These are phyloP conservation scores for Ictalurus furcatus DNA, from an alignment of 2,113 vertebrate genomes.

Conservation along the genomic window DNA sequence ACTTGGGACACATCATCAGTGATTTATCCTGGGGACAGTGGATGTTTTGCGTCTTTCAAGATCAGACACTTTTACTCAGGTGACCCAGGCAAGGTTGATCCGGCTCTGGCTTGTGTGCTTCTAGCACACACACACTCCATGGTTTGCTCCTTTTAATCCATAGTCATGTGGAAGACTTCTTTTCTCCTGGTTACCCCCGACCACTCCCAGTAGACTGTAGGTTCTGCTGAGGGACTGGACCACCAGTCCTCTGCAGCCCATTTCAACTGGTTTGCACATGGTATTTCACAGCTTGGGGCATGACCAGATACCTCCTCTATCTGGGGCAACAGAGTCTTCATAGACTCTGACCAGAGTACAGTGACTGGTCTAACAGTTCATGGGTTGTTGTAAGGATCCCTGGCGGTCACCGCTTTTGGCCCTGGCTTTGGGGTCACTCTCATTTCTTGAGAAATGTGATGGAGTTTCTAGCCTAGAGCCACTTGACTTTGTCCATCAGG, in stretches of 20 bases:
- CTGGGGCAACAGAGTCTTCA: not conserved
- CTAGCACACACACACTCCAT: not conserved
- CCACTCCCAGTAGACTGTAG: not conserved
- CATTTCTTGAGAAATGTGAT: not conserved
- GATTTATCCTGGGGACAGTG: not conserved
- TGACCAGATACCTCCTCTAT: not conserved
- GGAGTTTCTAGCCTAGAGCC: not conserved
- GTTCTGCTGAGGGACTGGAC: not conserved
- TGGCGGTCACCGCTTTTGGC: not conserved
- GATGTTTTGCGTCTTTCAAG: not conserved
- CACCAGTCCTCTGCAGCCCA: not conserved
- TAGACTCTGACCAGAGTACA: not conserved
- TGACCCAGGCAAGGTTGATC: not conserved
- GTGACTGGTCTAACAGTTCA: not conserved
- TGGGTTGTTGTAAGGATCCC: not conserved
- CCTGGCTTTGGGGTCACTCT: not conserved
- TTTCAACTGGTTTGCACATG: not conserved
- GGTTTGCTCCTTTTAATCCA: not conserved
- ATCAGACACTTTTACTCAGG: not conserved
- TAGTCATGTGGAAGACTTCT: not conserved
- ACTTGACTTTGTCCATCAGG: not conserved
- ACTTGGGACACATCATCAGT: not conserved
- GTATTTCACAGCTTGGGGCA: not conserved
- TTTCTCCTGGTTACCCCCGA: not conserved
- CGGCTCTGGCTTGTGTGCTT: not conserved